A percentile compares a stretch with the other conserved stretches of the same genome.
Evolutionary conservation across 2,113 vertebrate species (phyloP).

Genomic region (Chloebia gouldiae): DNA sequence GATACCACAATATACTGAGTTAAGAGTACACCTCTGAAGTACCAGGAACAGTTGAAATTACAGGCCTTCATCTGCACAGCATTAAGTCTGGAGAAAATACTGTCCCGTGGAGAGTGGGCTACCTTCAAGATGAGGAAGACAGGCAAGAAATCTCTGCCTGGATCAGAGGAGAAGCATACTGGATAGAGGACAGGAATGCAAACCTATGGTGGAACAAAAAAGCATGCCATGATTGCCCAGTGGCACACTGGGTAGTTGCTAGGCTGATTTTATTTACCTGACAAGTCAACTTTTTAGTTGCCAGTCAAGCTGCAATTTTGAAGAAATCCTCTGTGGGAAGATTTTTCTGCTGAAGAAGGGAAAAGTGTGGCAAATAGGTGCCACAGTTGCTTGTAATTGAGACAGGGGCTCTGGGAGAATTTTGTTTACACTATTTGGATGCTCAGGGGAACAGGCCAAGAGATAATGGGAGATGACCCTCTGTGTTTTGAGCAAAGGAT

Average conservation of each 20-base stretch:
- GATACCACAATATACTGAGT: background rate
- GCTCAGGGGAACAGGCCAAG: background rate
- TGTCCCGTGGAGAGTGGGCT: background rate
- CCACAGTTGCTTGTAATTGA: background rate
- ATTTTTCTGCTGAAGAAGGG: background rate
- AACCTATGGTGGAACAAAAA: fast-evolving
- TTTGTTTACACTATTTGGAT: background rate
- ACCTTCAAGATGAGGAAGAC: background rate
- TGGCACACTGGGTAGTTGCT: background rate
- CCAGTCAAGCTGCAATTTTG: background rate
- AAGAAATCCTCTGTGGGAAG: background rate
- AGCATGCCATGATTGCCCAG: background rate
- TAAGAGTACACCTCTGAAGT: background rate
- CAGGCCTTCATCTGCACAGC: background rate
- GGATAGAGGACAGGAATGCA: background rate
- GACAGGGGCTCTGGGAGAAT: background rate
- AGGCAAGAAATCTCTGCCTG: background rate
- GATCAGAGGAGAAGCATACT: background rate
- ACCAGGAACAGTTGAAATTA: background rate
- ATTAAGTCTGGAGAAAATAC: background rate
- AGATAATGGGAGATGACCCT: background rate
- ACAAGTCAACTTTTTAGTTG: background rate
- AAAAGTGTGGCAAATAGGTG: background rate
- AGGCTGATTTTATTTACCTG: background rate
- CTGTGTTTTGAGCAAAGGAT: background rate